Evolutionary conservation across 1,140 invertebrate species (phyloP).

Genomic region (Neodiprion fabricii): DNA sequence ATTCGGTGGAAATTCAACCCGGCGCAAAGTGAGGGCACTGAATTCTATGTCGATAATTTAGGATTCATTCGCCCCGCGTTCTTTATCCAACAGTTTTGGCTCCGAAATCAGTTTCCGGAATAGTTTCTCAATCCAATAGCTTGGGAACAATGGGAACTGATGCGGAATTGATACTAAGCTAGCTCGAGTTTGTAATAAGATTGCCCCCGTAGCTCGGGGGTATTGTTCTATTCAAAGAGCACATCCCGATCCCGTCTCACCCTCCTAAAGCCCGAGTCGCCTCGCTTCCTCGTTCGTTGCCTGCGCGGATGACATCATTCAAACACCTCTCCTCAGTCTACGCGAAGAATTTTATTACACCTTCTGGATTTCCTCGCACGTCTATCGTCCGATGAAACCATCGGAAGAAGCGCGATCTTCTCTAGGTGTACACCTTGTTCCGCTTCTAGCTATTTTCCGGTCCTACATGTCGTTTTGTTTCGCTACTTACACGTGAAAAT

Average conservation of each 20-base stretch:
- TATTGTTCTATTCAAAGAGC: slow-evolving; percentile 10
- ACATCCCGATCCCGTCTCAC: not conserved
- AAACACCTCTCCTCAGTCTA: not conserved
- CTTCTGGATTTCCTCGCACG: not conserved
- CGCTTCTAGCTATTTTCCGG: not conserved
- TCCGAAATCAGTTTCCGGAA: slow-evolving; percentile 22
- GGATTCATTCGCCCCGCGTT: too few species aligned
- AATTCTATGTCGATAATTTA: too few species aligned
- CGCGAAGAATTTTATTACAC: not conserved
- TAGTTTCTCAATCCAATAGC: slow-evolving; percentile 38
- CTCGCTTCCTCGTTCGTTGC: not conserved
- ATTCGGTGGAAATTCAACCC: too few species aligned
- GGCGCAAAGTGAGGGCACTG: too few species aligned
- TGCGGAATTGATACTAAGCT: slow-evolving; percentile 47
- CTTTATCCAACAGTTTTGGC: too few species aligned
- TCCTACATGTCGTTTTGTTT: too few species aligned
- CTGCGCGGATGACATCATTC: not conserved
- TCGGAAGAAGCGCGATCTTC: not conserved
- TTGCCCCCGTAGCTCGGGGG: slow-evolving; percentile 23
- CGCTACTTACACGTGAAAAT: too few species aligned
- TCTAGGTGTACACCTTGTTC: not conserved
- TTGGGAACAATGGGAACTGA: slow-evolving; percentile 46
- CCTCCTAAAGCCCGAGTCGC: not conserved
- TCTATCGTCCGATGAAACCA: not conserved
- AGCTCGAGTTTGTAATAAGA: slow-evolving; percentile 47